Evolutionary conservation across 2,797 vertebrate species (phyloP).

Genomic region (Heteromormyrus szaboi): DNA sequence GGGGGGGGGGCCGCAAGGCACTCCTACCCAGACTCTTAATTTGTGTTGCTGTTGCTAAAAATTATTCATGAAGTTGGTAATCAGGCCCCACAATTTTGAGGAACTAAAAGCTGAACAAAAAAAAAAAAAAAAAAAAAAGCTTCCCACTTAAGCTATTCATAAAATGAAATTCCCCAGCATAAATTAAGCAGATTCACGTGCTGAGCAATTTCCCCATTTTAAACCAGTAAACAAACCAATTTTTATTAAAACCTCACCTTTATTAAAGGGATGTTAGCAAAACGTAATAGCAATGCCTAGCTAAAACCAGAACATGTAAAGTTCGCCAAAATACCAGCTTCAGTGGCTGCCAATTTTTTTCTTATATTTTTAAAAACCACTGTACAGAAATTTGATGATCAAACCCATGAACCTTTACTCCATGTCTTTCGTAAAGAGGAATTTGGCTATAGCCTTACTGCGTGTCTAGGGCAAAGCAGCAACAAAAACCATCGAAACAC

Average conservation of each 20-base stretch:
- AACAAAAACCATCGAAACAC: not conserved
- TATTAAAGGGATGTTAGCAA: not conserved
- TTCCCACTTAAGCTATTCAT: not conserved
- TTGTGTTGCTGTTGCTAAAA: not conserved
- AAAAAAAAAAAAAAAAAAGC: not conserved
- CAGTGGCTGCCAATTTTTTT: not conserved
- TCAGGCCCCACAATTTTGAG: not conserved
- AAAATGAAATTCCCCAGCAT: not conserved
- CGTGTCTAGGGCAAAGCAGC: not conserved
- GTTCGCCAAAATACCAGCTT: not conserved
- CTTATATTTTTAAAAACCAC: not conserved
- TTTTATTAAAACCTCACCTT: not conserved
- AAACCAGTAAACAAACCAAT: not conserved
- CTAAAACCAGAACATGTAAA: not conserved
- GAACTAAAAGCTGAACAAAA: not conserved
- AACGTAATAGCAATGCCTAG: not conserved
- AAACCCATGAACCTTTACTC: not conserved
- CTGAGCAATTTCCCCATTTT: not conserved
- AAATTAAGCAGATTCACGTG: not conserved
- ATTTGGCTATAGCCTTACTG: not conserved
- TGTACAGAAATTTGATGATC: not conserved
- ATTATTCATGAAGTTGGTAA: not conserved
- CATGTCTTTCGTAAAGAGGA: not conserved
- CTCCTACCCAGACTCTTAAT: not conserved
- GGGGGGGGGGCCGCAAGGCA: not conserved